These are phyloP conservation scores for Pan troglodytes DNA, from an alignment of 2,113 vertebrate genomes.

Conservation along the genomic window DNA sequence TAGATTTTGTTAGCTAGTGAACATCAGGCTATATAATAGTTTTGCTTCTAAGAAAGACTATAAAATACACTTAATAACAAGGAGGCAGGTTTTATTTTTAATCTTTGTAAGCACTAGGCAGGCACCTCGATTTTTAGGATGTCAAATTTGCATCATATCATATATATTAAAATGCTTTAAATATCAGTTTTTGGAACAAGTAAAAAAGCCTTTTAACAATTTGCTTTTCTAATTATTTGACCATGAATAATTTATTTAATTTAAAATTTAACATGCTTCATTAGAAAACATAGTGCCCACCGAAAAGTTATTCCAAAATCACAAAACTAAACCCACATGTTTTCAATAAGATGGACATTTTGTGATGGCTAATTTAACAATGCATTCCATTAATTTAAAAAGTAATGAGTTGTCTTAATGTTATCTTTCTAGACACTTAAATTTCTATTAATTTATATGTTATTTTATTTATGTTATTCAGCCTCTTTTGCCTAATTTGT, in stretches of 20 bases:
- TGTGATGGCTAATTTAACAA: neutral
- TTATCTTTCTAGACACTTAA: neutral
- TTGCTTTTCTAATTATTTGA: slow-evolving; percentile 25
- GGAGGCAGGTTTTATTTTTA: neutral
- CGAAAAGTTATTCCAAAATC: neutral
- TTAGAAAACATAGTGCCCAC: neutral
- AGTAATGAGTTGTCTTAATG: neutral
- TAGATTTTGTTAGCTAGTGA: neutral
- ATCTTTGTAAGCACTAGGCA: neutral
- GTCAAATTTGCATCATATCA: neutral
- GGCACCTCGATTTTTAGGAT: neutral
- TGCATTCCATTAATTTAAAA: neutral
- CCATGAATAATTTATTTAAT: neutral
- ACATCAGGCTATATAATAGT: neutral
- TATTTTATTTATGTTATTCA: neutral
- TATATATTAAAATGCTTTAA: neutral
- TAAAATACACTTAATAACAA: neutral
- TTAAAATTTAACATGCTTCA: neutral
- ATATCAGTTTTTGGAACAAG: neutral
- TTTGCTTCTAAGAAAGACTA: neutral
- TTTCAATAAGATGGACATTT: neutral
- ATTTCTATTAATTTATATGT: neutral
- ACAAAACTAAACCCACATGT: neutral
- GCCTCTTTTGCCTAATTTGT: neutral
- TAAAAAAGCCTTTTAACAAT: neutral